phyloP scores from a whole-genome alignment of 1,140 invertebrate species.

The Oncopeltus fasciatus region DNA sequence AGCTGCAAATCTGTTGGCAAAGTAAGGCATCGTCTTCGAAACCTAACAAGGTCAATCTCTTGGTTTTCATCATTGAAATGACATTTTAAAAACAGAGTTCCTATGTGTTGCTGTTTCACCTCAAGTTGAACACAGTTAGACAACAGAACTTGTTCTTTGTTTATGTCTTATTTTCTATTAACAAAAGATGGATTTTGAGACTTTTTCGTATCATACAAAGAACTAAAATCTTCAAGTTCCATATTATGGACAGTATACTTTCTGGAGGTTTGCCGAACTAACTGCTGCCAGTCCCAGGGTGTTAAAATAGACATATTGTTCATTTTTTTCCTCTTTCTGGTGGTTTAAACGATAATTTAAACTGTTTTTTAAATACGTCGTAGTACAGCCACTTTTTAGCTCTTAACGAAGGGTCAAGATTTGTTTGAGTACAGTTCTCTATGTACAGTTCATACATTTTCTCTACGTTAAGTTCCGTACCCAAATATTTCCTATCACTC shows the following conservation, averaged over 20 bases:
- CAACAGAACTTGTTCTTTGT: slow-evolving; percentile 14
- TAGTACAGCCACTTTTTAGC: slow-evolving; percentile 14
- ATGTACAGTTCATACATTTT: slow-evolving; percentile 17
- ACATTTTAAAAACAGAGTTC: slow-evolving; percentile 13
- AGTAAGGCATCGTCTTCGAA: slow-evolving; percentile 10
- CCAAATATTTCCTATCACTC: slow-evolving; percentile 13
- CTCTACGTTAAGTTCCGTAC: slow-evolving; percentile 3
- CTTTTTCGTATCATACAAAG: not conserved
- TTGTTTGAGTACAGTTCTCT: slow-evolving; percentile 10
- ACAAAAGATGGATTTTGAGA: not conserved
- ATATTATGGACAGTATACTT: slow-evolving; percentile 8
- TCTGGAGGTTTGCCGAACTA: slow-evolving; percentile 3
- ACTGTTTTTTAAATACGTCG: slow-evolving; percentile 14
- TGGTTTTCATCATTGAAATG: slow-evolving; percentile 14
- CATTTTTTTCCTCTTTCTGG: slow-evolving; percentile 15
- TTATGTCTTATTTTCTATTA: slow-evolving; percentile 12
- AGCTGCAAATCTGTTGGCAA: slow-evolving; percentile 12
- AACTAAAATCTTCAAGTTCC: slow-evolving; percentile 15
- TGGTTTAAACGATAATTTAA: slow-evolving; percentile 14
- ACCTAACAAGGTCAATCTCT: slow-evolving; percentile 17
- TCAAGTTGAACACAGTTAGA: slow-evolving; percentile 13
- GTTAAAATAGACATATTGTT: slow-evolving; percentile 3
- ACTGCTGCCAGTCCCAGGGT: slow-evolving; percentile 13
- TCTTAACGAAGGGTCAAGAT: slow-evolving; percentile 1
- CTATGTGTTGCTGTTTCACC: slow-evolving; percentile 9